Base-by-base conservation (phyloP, 2,888 invertebrate genomes). In the Seira musarum region DNA sequence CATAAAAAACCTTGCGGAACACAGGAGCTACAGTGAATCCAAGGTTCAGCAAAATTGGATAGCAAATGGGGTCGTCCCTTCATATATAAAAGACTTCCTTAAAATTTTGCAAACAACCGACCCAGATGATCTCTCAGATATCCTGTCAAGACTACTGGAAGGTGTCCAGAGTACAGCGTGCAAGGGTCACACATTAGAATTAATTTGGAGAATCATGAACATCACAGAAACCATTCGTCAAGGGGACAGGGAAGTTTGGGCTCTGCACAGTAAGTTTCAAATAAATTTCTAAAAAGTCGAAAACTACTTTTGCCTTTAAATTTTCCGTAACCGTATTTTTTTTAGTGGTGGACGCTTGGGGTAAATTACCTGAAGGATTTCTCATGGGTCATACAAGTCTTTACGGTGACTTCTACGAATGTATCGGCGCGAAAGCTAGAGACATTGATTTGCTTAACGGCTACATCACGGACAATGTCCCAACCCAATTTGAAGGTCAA, bases 331-430 rank as follows among this genome's bases (percentile, higher is more conserved):
- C 5, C 5, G 25, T 49, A 40, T 5, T 67, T 79, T 60, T 35
- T 2, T 6, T 57, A 91, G 91, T 91, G 90, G 84, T 90, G 25
- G 91, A 91, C 85, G 87, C 91, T 0, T 89, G 90, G 1, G 89
- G 90, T 1, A 91, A 90, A 85, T 82, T 90, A 0, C 90, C 90
- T 46, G 87, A 89, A 10, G 90, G 90, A 2, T 82, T 90, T n/a
- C 84, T 90, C 3, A 80, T 87, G 10, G 90, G 90, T 0, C 90
- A 90, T 83, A 80, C 89, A 6, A 87, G 88, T 19, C 89, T 90
- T 78, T 87, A 89, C 35, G 91, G 91, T 10, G 89, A 89, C 80
- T 91, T 88, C 86, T 89, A 89, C 75, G 89, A 91, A 87, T 91
- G 91, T 83, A 74, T 86, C 13, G 35, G 73, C 19, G 53, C 80